A percentile compares a stretch with the other conserved stretches of the same genome.
phyloP scores from a whole-genome alignment of 2,888 invertebrate genomes.

The Dicycla oo region DNA sequence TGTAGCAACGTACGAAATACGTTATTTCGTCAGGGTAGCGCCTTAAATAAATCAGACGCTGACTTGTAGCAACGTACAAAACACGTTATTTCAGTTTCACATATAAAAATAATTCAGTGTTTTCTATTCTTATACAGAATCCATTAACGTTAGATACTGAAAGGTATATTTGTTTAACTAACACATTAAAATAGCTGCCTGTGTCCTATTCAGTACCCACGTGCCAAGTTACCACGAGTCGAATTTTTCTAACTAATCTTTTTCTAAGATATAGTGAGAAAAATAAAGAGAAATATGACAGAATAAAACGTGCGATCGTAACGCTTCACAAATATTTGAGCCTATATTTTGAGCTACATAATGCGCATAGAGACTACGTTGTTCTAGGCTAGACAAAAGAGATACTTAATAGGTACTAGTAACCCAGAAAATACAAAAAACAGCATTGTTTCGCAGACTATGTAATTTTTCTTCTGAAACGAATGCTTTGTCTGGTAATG shows the following conservation, averaged over 20 bases:
- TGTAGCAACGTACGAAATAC: too few species aligned
- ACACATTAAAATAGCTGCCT: neutral
- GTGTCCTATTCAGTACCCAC: neutral
- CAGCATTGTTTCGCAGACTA: slow-evolving; percentile 16
- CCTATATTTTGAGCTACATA: neutral
- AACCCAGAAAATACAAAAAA: slow-evolving; percentile 20
- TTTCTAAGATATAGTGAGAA: neutral
- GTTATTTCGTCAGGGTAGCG: too few species aligned
- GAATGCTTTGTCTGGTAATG: slow-evolving; percentile 2
- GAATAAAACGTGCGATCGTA: neutral
- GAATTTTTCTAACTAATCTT: neutral
- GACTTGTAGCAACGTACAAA: neutral
- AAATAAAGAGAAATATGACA: slow-evolving; percentile 9
- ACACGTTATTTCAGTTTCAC: neutral
- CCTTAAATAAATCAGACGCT: neutral
- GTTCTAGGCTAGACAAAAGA: slow-evolving; percentile 21
- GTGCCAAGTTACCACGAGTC: neutral
- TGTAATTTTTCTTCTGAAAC: slow-evolving; percentile 14
- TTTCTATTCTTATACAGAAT: neutral
- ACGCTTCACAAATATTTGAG: neutral
- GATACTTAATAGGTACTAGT: neutral
- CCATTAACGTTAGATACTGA: slow-evolving; percentile 4
- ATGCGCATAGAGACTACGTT: neutral
- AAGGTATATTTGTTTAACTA: neutral
- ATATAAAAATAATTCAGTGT: neutral